These are phyloP conservation scores for Drosophila albomicans DNA, from an alignment of 1,140 invertebrate species.

Conservation along the genomic window DNA sequence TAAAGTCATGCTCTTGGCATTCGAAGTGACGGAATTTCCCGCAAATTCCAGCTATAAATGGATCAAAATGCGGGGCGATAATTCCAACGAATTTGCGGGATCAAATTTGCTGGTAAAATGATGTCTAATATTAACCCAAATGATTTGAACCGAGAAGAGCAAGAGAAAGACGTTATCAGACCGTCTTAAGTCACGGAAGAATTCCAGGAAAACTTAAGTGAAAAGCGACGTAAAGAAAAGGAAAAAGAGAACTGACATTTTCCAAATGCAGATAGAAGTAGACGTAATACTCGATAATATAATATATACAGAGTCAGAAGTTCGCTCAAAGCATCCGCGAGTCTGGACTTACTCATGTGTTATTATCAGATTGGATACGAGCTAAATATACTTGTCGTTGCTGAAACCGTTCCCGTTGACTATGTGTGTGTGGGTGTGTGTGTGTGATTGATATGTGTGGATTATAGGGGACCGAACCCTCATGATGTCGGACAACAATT, in stretches of 20 bases:
- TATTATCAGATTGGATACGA: slow-evolving; percentile 10
- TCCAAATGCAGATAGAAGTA: background rate
- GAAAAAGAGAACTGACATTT: background rate
- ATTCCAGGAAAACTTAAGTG: too few relatives aligned
- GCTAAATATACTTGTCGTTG: slow-evolving; percentile 7
- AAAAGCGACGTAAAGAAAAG: too few relatives aligned
- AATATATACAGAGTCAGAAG: background rate
- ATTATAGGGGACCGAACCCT: slow-evolving; percentile 31
- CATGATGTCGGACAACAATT: slow-evolving; percentile 19
- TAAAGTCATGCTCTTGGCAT: too few relatives aligned
- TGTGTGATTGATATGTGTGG: background rate
- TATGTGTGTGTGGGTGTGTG: background rate
- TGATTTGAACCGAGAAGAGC: too few relatives aligned
- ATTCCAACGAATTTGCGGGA: too few relatives aligned
- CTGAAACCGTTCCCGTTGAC: background rate
- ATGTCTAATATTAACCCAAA: too few relatives aligned
- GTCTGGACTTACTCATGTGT: background rate
- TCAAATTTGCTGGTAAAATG: too few relatives aligned
- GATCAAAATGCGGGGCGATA: too few relatives aligned
- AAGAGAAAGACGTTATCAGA: too few relatives aligned
- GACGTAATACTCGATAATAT: background rate
- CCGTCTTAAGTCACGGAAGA: too few relatives aligned
- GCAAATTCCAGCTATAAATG: too few relatives aligned
- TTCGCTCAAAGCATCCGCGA: slow-evolving; percentile 1
- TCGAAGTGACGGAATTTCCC: too few relatives aligned